Evolutionary conservation across 2,888 invertebrate species (phyloP), one percentile per base, ranked within the genome.

Genomic region (Dromius quadrimaculatus): DNA sequence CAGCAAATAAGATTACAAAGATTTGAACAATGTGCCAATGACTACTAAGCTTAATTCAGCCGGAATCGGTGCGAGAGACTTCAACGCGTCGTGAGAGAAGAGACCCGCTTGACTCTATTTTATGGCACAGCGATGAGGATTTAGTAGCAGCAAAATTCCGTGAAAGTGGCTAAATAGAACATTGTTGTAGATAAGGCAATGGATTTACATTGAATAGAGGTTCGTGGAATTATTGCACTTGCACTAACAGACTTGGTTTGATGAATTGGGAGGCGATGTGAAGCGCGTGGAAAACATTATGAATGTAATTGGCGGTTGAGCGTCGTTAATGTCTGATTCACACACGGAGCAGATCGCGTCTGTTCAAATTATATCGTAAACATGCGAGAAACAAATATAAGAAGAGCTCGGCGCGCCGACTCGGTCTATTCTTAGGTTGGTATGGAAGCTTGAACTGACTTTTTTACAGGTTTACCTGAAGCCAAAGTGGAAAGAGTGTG

Each of bases 391-490:
- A 36, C 36, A 62, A 38, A 41, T 38, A 62, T 41, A 17, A 47
- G 17, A 17, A 17, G 50, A 13, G 13, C n/a, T 20, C 8, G 50
- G 13, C 38, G 23, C 23, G 50, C 84, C 85, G 83, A 83, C 83
- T 77, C 77, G 76, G 77, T 79, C 79, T 79, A 78, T 78, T 79
- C 77, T 79, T 77, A 76, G 75, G 75, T 71, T 80, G 78, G 78
- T 77, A 75, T 76, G 77, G 77, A 75, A 74, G 77, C 73, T 83
- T 82, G 81, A 77, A 78, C 84, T 81, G 72, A 76, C 84, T 85
- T 79, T 78, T 74, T 74, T 74, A 76, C 74, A 75, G 73, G 75
- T 62, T 78, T 64, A 64, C 70, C 69, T 65, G 63, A 50, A 47
- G 62, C 50, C 8, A 9, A 71, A 70, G 72, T 69, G n/a, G n/a